These are phyloP conservation scores for Phytoseiulus persimilis DNA, from an alignment of 2,888 invertebrate genomes.

Conservation along the genomic window DNA sequence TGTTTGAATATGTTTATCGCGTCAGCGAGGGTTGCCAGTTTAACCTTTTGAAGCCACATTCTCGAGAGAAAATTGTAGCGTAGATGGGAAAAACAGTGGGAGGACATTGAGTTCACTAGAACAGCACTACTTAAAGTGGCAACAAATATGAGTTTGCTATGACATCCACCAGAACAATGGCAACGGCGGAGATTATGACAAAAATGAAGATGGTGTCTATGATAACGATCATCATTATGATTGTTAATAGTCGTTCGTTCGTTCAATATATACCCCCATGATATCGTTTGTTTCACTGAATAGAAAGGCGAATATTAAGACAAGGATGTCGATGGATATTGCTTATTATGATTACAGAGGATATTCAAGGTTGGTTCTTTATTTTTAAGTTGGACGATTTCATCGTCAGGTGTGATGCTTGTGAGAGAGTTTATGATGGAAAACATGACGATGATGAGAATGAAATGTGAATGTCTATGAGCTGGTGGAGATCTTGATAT, in stretches of 20 bases:
- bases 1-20: not conserved
- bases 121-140: not conserved
- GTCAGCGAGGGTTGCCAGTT: not conserved
- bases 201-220: not conserved
- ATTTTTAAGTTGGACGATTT: not conserved
- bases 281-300: not conserved
- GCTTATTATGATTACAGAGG: not conserved
- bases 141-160: not conserved
- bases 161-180: not conserved
- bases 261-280: not conserved
- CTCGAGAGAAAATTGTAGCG: not conserved
- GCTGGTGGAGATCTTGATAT: not conserved
- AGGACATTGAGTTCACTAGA: not conserved
- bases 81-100: not conserved
- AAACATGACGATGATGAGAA: not conserved
- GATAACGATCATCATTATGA: not conserved
- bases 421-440: not conserved
- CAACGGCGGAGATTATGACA: not conserved
- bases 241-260: not conserved
- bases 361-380: not conserved
- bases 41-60: not conserved
- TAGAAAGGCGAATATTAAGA: not conserved
- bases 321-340: not conserved
- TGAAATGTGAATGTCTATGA: not conserved
- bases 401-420: constrained; percentile 5